Base-by-base conservation (phyloP, 1,140 invertebrate species). In the Sitodiplosis mosellana region DNA sequence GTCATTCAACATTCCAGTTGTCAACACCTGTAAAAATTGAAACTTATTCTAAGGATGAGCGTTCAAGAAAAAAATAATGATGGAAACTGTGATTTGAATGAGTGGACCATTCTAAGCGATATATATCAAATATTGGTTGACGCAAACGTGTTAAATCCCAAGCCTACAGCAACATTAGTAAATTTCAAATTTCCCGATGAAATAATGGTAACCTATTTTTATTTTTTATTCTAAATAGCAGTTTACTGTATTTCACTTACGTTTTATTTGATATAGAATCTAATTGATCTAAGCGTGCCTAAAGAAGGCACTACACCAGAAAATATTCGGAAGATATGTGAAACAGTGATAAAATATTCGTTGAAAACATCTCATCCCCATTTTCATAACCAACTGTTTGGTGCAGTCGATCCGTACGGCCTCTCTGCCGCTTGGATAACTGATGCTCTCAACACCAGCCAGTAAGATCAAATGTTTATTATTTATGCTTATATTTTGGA, bases 321-420 rank as follows among this genome's bases (percentile, higher is more conserved):
- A 7, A 66, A 76, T 20, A 66, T 83, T 18, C 64, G 77, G 49
- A 48, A 58, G 38, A 56, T 73, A 5, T 70, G 77, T 34, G 60
- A 69, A 15, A 56, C 74, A 42, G 73, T 82, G 3, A 66, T 82
- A 27, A 61, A 70, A 45, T 80, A 76, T 59, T 83, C 80, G 38
- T 77, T 86, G 0, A 81, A 81, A 56, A 86, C 83, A 0, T 73
- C 70, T 48, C 80, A 77, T 63, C 70, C 72, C 1, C 69, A 76
- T 49, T 86, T 86, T 59, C 71, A 78, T 52, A 87, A 85, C 68
- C 83, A 86, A 59, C 66, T 87, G 2, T 86, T 77, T 55, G 78
- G 75, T n/a, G 81, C 75, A 17, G 61, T 75, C 1, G 83, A 87
- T 59, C 69, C 74, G 6, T 83, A 79, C 56, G 82, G 81, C 7